phyloP scores from a whole-genome alignment of 1,140 invertebrate species.

The Akabosia matsudoensis region DNA sequence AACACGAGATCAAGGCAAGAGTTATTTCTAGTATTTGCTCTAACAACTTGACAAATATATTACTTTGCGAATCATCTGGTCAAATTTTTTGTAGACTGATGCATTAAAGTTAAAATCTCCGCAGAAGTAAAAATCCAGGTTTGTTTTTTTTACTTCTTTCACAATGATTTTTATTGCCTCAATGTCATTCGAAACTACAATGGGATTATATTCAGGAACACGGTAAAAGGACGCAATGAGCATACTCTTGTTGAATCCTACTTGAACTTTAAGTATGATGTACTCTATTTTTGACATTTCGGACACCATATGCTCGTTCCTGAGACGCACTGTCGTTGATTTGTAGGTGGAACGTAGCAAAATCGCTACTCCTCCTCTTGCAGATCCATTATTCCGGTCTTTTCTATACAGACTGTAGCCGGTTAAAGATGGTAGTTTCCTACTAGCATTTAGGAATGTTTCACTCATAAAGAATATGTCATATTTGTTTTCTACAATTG shows the following conservation, averaged over 20 bases:
- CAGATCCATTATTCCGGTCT: neutral
- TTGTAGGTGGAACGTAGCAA: neutral
- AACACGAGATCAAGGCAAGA: neutral
- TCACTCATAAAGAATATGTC: neutral
- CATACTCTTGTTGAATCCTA: neutral
- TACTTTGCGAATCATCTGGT: too few species aligned
- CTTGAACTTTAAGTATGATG: neutral
- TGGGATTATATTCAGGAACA: neutral
- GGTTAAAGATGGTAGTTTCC: neutral
- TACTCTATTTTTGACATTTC: neutral
- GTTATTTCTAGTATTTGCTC: neutral
- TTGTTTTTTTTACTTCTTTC: neutral
- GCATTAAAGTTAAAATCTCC: neutral
- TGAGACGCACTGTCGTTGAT: neutral
- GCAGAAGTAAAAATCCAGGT: neutral
- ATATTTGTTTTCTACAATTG: neutral
- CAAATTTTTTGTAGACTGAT: neutral
- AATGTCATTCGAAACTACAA: neutral
- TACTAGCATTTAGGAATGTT: neutral
- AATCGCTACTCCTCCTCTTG: neutral
- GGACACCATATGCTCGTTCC: neutral
- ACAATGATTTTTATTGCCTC: neutral
- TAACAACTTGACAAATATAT: neutral
- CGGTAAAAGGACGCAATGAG: neutral
- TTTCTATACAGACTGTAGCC: neutral